phyloP scores from a whole-genome alignment of 1,140 invertebrate genomes.

The Gryon sp. region DNA sequence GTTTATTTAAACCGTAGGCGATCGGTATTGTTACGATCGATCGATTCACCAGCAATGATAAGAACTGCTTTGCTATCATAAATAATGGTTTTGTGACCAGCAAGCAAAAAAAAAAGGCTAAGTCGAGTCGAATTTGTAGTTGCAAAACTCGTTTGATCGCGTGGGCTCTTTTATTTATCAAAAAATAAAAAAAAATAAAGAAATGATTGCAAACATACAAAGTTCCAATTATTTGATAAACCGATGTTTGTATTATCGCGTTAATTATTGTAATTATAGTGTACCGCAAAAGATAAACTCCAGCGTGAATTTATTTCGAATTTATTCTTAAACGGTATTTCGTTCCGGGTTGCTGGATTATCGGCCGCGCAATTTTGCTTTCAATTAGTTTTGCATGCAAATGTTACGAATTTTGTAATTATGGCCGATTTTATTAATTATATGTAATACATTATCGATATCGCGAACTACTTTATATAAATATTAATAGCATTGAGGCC shows the following conservation, averaged over 20 bases:
- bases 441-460: slow-evolving; percentile 28
- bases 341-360: slow-evolving; percentile 11
- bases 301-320: slow-evolving; percentile 22
- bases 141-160: background rate
- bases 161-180: slow-evolving; percentile 20
- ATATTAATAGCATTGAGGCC: slow-evolving; percentile 46
- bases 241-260: slow-evolving; percentile 25
- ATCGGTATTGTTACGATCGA: slow-evolving; percentile 41
- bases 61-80: too few species aligned
- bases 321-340: slow-evolving; percentile 15
- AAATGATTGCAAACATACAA: too few species aligned
- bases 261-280: slow-evolving; percentile 39
- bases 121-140: slow-evolving; percentile 3
- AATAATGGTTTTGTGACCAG: too few species aligned
- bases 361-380: slow-evolving; percentile 27
- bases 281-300: slow-evolving; percentile 16
- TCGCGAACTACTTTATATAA: slow-evolving; percentile 32
- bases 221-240: slow-evolving; percentile 46
- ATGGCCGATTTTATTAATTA: slow-evolving; percentile 46
- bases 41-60: slow-evolving; percentile 37
- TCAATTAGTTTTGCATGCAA: slow-evolving; percentile 53
- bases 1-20: slow-evolving; percentile 29
- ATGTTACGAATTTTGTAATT: slow-evolving; percentile 40
- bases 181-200: too few species aligned
- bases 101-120: too few species aligned